Base-by-base conservation (phyloP, 2,113 vertebrate genomes). In the Parus major region DNA sequence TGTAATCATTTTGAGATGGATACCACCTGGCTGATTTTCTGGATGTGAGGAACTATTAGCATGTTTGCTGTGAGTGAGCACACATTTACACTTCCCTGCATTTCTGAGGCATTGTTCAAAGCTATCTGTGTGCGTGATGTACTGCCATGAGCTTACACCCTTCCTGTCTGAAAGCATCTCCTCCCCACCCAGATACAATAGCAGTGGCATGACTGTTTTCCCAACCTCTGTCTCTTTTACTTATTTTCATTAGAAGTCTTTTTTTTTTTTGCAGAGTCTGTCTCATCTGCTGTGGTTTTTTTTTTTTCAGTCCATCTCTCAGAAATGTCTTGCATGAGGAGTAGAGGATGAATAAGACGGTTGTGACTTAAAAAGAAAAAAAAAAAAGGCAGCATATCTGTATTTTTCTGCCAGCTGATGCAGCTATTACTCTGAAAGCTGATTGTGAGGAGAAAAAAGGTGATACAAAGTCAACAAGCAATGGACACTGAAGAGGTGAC, bases 141-240 rank as follows among this genome's bases (percentile, higher is more conserved):
- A 20, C 36, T 61, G 36, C 36, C 41, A 69, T 24, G 9, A n/a
- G 57, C 31, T 76, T 82, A 82, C 49, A 85, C n/a, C 33, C 53
- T 90, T 76, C n/a, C 61, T 90, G 73, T 82, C 75, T 93, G 75
- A 94, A 93, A 92, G n/a, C 44, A 65, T 86, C 84, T 92, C 50
- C 50, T 92, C 27, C 20, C 50, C 42, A 65, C 31, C 36, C 42
- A 77, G 70, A 49, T 69, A 44, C 27, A 77, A 73, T 3, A 81
- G 39, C 12, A 9, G 76, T 25, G 47, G 39, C 19, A 81, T 22
- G 42, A 83, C 75, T 89, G 15, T 85, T 85, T 85, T 77, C n/a
- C 36, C 55, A 90, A 25, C 18, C 36, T 66, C 68, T 92, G 75
- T 55, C 44, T 92, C 76, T 83, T 91, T 70, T 28, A 49, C 42